phyloP scores from a whole-genome alignment of 2,888 invertebrate genomes.

The Drosophila subquinaria region DNA sequence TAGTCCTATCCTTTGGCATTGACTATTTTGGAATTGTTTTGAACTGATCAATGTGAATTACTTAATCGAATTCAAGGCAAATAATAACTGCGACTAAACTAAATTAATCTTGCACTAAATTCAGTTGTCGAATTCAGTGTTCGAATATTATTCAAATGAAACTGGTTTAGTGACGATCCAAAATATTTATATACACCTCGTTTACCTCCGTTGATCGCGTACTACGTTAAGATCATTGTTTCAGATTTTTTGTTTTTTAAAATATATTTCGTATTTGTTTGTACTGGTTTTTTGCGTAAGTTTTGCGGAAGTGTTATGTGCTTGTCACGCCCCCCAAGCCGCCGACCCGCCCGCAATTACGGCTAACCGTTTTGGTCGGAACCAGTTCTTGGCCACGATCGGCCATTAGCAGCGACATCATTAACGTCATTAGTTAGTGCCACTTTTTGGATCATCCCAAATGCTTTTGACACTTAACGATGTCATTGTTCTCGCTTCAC shows the following conservation, averaged over 20 bases:
- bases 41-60: conserved; percentile 13
- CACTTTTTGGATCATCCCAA: conserved; percentile 51
- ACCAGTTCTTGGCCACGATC: conserved; percentile 57
- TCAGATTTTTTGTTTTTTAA: conserved; percentile 39
- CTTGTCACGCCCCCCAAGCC: conserved; percentile 46
- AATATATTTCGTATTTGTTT: conserved; percentile 2
- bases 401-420: conserved; percentile 49
- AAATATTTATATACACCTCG: conserved; percentile 41
- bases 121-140: conserved; percentile 33
- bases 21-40: conserved; percentile 7
- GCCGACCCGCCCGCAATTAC: conserved; percentile 42
- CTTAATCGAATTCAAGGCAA: conserved; percentile 44
- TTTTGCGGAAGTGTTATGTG: conserved; percentile 55
- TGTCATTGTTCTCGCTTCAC: conserved; percentile 27
- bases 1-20: conserved; percentile 7
- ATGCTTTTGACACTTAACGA: conserved; percentile 35
- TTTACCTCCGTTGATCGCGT: conserved; percentile 26
- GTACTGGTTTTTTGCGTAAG: conserved; percentile 36
- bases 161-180: conserved; percentile 59
- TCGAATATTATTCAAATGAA: conserved; percentile 50
- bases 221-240: conserved; percentile 55
- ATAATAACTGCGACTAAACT: conserved; percentile 22
- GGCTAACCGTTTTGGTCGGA: conserved; percentile 27
- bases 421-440: conserved; percentile 71
- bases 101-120: conserved; percentile 48